Evolutionary conservation across 92 coral and sea anemone genomes (phyloP).

Genomic region (Porites rus): DNA sequence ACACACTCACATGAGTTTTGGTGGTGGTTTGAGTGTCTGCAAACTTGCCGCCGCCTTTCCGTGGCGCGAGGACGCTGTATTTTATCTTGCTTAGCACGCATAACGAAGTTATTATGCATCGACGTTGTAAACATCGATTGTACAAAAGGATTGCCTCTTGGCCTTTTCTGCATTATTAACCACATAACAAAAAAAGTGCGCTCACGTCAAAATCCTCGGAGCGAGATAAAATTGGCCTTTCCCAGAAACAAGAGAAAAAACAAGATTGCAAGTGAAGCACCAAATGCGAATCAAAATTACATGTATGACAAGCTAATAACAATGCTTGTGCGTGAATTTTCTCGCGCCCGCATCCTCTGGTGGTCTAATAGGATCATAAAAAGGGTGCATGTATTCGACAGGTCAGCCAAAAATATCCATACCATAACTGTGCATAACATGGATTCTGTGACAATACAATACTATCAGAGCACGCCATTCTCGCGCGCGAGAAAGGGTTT

Average conservation of each 20-base stretch:
- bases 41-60: conserved; percentile 21
- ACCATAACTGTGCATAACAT: conserved; percentile 34
- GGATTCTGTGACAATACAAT: conserved; percentile 51
- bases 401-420: conserved; percentile 31
- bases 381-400: conserved; percentile 2
- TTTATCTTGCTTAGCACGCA: conserved; percentile 31
- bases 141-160: conserved; percentile 51
- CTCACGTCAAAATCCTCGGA: conserved; percentile 39
- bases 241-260: not conserved
- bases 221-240: conserved; percentile 15
- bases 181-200: conserved; percentile 71
- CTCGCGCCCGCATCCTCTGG: not conserved
- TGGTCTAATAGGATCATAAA: conserved; percentile 6
- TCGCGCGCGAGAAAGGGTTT: not conserved
- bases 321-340: not conserved
- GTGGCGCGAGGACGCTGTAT: conserved; percentile 6
- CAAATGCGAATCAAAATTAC: not conserved
- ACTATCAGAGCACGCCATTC: conserved; percentile 13
- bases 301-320: not conserved
- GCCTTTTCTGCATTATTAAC: conserved; percentile 62
- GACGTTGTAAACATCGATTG: conserved; percentile 65
- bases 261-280: not conserved
- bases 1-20: not conserved
- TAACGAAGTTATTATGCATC: conserved; percentile 59
- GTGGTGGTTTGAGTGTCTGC: not conserved